phyloP scores from a whole-genome alignment of 1,140 invertebrate genomes.

The Danaus plexippus region DNA sequence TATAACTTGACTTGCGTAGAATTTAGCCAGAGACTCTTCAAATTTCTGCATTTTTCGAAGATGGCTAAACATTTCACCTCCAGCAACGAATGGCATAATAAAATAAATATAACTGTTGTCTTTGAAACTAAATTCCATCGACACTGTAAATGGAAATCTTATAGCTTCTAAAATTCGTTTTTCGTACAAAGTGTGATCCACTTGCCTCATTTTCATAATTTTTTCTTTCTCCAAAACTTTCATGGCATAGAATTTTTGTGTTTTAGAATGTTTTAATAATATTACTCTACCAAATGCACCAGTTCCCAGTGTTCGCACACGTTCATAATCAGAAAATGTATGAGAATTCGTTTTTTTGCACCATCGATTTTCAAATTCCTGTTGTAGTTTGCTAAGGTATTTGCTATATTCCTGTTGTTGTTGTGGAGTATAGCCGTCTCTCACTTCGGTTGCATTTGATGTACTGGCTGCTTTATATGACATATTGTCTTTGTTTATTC shows the following conservation, averaged over 20 bases:
- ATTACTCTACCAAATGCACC: conserved; percentile 93
- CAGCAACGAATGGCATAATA: conserved; percentile 85
- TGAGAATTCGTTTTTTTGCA: conserved; percentile 35
- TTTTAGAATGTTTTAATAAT: conserved; percentile 78
- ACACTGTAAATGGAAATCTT: conserved; percentile 87
- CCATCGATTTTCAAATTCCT: conserved; percentile 54
- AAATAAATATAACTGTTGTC: conserved; percentile 90
- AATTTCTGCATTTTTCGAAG: conserved; percentile 81
- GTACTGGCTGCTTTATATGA: too few species aligned
- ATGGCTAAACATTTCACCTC: conserved; percentile 89
- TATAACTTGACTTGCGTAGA: conserved; percentile 95
- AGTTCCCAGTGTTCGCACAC: conserved; percentile 79
- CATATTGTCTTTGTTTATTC: too few species aligned
- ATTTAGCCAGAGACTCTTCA: conserved; percentile 86
- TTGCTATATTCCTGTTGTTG: conserved; percentile 57
- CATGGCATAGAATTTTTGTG: conserved; percentile 85
- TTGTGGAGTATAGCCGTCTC: conserved; percentile 15
- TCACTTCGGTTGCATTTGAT: too few species aligned
- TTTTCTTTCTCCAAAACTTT: conserved; percentile 93
- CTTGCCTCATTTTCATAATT: conserved; percentile 88
- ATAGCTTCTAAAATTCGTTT: conserved; percentile 87
- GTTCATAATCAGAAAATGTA: conserved; percentile 48
- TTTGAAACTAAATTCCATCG: conserved; percentile 87
- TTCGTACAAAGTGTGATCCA: conserved; percentile 89
- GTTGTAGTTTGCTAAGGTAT: conserved; percentile 48